phyloP scores from a whole-genome alignment of 23 tunicate genomes.

The Trididemnum miniatum region DNA sequence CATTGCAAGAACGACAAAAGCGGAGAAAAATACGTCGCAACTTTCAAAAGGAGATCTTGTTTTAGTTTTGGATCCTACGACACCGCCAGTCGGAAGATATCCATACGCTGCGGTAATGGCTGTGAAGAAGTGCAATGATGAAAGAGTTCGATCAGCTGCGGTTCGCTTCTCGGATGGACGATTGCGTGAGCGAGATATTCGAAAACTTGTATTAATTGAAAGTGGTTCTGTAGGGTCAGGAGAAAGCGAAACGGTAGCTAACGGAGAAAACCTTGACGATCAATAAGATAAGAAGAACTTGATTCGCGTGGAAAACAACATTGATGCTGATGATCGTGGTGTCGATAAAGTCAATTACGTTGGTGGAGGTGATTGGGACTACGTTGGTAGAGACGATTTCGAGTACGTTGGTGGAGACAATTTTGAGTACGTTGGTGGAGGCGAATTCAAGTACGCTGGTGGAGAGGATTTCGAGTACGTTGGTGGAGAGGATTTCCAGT shows the following conservation, averaged over 20 bases:
- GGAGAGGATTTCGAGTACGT: background rate
- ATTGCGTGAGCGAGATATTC: conserved; percentile 6
- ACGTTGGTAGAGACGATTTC: background rate
- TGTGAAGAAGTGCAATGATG: background rate
- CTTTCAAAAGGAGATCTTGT: background rate
- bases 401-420: background rate
- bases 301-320: too few species aligned
- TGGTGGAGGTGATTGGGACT: too few species aligned
- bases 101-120: background rate
- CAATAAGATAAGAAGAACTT: too few species aligned
- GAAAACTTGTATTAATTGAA: background rate
- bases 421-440: background rate
- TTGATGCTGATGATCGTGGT: too few species aligned
- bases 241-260: too few species aligned
- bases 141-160: background rate
- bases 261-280: too few species aligned
- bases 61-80: background rate
- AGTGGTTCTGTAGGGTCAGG: too few species aligned
- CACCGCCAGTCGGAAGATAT: background rate
- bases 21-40: background rate
- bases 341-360: too few species aligned
- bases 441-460: background rate
- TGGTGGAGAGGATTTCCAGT: background rate
- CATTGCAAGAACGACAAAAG: background rate
- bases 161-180: background rate